A percentile compares a stretch with the other conserved stretches of the same genome.
Conservation (phyloP, 2,113 vertebrate genomes). For the Stomatorhinus ivindoensis region DNA sequence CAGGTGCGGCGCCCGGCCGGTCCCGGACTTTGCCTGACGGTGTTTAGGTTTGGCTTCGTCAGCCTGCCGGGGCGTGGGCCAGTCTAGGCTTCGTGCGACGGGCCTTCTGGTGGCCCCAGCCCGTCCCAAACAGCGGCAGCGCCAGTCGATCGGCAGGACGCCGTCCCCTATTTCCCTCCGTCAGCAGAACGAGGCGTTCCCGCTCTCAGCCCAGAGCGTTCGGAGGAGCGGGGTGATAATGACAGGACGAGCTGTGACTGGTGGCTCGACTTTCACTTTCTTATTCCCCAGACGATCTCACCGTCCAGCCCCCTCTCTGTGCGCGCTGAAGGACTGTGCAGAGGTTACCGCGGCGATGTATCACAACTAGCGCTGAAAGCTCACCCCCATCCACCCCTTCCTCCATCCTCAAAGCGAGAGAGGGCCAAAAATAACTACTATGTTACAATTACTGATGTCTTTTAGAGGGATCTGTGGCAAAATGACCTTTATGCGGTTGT, state of each 20-base stretch:
- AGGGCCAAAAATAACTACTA: background rate
- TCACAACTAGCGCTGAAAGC: background rate
- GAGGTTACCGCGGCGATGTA: background rate
- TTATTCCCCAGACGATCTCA: background rate
- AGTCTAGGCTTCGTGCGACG: background rate
- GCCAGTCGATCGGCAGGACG: background rate
- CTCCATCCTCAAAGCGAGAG: background rate
- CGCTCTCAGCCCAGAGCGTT: background rate
- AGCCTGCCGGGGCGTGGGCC: background rate
- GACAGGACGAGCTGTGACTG: constrained; percentile 10
- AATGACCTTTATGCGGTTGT: background rate
- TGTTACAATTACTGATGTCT: background rate
- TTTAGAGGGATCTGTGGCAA: background rate
- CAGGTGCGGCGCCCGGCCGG: background rate
- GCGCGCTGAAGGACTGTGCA: background rate
- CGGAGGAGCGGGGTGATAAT: background rate
- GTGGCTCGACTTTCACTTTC: background rate
- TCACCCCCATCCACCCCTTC: background rate
- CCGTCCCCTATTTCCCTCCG: background rate
- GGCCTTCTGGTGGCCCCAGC: background rate
- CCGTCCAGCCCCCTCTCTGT: background rate
- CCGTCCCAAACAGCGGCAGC: background rate
- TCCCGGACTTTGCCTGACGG: background rate
- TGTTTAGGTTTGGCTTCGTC: background rate
- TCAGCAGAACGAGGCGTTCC: constrained; percentile 11